Conservation (phyloP, 2,113 vertebrate genomes). For the Onychorhynchus coronatus region DNA sequence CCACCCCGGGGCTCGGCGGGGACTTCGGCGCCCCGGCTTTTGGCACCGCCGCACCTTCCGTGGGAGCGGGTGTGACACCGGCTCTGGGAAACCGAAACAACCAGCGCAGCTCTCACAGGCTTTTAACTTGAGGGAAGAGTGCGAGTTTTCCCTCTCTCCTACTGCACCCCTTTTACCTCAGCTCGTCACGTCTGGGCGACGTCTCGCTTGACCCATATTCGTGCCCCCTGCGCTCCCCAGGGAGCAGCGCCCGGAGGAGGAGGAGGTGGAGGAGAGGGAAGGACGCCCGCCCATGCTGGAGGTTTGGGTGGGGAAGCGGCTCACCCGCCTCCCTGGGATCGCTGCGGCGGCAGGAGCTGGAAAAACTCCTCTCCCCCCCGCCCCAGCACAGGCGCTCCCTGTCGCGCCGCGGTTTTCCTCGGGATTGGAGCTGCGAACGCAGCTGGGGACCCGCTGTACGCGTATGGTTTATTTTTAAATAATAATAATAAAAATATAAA, state of each 20-base stretch:
- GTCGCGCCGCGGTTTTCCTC: not conserved
- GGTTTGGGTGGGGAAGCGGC: not conserved
- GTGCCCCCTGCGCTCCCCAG: not conserved
- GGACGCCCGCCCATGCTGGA: fast-evolving
- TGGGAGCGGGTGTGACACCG: not conserved
- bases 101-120: not conserved
- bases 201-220: not conserved
- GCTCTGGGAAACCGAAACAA: not conserved
- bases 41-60: too few species aligned
- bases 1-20: not conserved
- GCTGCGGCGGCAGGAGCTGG: not conserved
- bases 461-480: not conserved
- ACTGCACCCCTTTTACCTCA: not conserved
- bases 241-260: not conserved
- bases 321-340: not conserved
- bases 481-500: too few species aligned
- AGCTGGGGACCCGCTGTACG: too few species aligned
- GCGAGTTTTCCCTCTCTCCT: not conserved
- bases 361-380: not conserved
- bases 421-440: fast-evolving
- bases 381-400: not conserved
- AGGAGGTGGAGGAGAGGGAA: not conserved
- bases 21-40: not conserved
- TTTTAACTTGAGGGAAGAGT: not conserved
- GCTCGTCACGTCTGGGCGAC: not conserved